Percentiles rank a stretch among this genome's conserved stretches.
These are phyloP conservation scores for Eublepharis macularius DNA, from an alignment of 2,113 vertebrate species.

Conservation along the genomic window DNA sequence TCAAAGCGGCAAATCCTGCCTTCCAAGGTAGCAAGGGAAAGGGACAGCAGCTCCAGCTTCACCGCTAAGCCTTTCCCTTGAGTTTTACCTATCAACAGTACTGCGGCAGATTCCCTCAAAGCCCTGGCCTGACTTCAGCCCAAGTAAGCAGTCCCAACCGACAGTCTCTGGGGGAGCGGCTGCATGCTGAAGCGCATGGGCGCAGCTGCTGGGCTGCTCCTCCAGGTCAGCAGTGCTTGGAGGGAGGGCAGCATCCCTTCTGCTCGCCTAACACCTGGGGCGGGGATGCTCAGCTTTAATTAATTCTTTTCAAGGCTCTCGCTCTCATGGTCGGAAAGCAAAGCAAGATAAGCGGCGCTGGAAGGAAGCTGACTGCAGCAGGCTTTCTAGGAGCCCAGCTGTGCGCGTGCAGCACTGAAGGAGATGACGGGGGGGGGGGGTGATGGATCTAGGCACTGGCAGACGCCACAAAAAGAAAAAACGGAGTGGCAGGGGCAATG, in stretches of 20 bases:
- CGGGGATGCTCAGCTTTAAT: no score
- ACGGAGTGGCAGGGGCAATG: background rate
- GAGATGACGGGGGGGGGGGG: background rate
- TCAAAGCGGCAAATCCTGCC: constrained; percentile 31
- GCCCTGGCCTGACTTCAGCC: background rate
- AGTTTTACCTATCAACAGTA: rapidly evolving
- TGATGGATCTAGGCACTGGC: background rate
- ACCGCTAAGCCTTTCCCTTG: rapidly evolving
- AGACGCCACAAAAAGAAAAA: constrained; percentile 10
- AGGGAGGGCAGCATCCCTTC: background rate
- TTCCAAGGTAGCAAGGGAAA: background rate
- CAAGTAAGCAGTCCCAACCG: background rate
- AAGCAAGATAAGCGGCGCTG: background rate
- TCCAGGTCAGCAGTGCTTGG: background rate
- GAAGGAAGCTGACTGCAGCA: background rate
- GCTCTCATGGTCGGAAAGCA: no score
- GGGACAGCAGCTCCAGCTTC: background rate
- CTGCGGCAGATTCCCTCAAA: background rate
- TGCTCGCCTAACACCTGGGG: background rate
- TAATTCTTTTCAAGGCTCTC: no score
- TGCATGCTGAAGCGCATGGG: background rate
- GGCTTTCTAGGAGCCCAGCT: background rate
- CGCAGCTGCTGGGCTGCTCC: background rate
- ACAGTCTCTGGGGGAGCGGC: background rate
- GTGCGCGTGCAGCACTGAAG: background rate